phyloP scores from a whole-genome alignment of 2,113 vertebrate genomes.

The Otolemur garnettii region DNA sequence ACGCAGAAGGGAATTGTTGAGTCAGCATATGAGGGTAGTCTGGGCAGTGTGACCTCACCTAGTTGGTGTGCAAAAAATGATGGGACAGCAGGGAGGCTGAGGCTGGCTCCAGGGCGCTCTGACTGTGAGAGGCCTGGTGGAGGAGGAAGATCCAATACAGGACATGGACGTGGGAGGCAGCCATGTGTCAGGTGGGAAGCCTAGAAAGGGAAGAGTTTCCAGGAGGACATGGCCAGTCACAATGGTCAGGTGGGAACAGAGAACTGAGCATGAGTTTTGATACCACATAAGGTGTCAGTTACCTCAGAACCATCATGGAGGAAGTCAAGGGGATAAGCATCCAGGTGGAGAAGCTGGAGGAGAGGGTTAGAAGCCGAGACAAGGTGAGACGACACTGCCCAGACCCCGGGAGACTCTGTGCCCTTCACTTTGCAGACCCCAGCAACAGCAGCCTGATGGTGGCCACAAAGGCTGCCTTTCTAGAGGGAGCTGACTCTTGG shows the following conservation, averaged over 20 bases:
- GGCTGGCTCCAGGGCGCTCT: background rate
- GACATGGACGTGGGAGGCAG: background rate
- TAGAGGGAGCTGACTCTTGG: fast-evolving
- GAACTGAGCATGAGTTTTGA: background rate
- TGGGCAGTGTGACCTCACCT: fast-evolving
- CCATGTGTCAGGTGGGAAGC: no score
- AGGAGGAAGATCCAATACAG: no score
- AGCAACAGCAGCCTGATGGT: fast-evolving
- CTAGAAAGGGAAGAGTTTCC: background rate
- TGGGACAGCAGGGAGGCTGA: fast-evolving
- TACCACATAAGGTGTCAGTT: background rate
- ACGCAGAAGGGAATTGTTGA: no score
- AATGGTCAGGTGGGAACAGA: background rate
- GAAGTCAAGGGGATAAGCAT: no score
- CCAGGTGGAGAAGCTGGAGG: background rate
- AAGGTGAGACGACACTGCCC: fast-evolving
- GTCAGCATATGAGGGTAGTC: fast-evolving
- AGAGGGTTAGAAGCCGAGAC: background rate
- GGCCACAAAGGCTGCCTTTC: background rate
- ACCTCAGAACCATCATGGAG: fast-evolving
- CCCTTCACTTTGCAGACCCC: background rate
- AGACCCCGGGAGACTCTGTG: background rate
- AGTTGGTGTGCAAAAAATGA: no score
- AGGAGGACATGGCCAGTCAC: background rate
- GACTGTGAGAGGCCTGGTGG: fast-evolving